Evolutionary conservation across 2,888 invertebrate genomes (phyloP).

Genomic region (Oxyteleia sp.): DNA sequence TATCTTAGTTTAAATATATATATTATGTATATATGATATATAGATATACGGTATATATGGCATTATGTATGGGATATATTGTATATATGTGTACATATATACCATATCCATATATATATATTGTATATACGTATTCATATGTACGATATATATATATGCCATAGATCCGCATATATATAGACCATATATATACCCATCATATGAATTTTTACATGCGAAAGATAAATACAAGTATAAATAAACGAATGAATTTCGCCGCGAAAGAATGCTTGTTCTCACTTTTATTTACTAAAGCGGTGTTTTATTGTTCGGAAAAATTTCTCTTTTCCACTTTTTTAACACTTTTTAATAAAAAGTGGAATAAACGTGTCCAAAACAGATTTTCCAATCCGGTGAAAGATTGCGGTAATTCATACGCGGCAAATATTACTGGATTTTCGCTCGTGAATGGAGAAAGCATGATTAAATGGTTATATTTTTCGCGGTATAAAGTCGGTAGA

Average conservation of each 20-base stretch:
- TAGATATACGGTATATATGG: too few species aligned
- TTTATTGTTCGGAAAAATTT: slow-evolving; percentile 36
- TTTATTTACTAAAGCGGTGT: slow-evolving; percentile 5
- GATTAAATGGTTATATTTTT: slow-evolving; percentile 50
- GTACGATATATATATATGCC: too few species aligned
- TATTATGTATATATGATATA: too few species aligned
- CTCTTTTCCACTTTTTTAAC: slow-evolving; percentile 4
- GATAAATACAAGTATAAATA: slow-evolving; percentile 1
- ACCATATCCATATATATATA: too few species aligned
- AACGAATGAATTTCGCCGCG: not conserved
- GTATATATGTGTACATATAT: too few species aligned
- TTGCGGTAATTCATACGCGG: slow-evolving; percentile 34
- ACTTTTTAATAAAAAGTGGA: slow-evolving; percentile 36
- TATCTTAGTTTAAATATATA: too few species aligned
- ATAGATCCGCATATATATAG: too few species aligned
- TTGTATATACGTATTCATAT: too few species aligned
- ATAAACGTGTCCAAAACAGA: slow-evolving; percentile 43
- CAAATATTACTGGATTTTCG: slow-evolving; percentile 38
- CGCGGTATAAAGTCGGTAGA: slow-evolving; percentile 12
- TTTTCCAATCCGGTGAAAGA: slow-evolving; percentile 45
- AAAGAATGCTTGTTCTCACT: slow-evolving; percentile 3
- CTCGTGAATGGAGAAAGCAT: slow-evolving; percentile 48
- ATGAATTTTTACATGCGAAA: too few species aligned
- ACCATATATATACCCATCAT: too few species aligned
- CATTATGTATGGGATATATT: too few species aligned